Evolutionary conservation across 1,140 invertebrate species (phyloP).

Genomic region (Stratiolaelaps scimitus): DNA sequence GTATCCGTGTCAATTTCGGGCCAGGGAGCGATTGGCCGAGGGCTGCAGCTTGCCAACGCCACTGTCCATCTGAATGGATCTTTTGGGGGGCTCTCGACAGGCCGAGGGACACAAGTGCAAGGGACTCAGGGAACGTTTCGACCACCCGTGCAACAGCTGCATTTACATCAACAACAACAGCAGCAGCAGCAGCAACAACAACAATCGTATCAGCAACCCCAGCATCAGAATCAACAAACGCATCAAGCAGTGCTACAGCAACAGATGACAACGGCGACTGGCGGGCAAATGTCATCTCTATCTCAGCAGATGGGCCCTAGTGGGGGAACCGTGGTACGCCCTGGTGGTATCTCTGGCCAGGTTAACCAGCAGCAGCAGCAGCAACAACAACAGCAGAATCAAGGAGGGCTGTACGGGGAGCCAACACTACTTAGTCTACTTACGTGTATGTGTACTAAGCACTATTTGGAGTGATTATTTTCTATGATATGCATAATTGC

Average conservation of each 20-base stretch:
- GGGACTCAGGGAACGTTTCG: slow-evolving; percentile 4
- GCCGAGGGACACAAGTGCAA: background rate
- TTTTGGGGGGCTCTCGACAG: background rate
- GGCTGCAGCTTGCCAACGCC: background rate
- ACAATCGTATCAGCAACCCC: background rate
- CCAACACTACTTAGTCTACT: background rate
- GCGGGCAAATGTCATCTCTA: no score
- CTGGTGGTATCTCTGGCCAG: no score
- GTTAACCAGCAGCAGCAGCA: background rate
- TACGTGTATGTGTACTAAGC: slow-evolving; percentile 37
- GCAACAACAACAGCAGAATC: background rate
- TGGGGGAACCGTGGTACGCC: no score
- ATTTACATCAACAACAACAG: background rate
- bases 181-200: background rate
- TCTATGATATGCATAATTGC: no score
- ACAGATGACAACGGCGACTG: no score
- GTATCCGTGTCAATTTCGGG: slow-evolving; percentile 3
- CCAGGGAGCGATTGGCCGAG: background rate
- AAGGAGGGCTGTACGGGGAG: background rate
- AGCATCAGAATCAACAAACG: background rate
- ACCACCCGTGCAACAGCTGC: background rate
- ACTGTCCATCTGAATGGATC: background rate
- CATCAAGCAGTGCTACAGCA: slow-evolving; percentile 15
- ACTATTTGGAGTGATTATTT: slow-evolving; percentile 37
- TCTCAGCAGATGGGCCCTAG: no score